Base-by-base conservation (phyloP, 1,140 invertebrate genomes). In the Halyomorpha halys region DNA sequence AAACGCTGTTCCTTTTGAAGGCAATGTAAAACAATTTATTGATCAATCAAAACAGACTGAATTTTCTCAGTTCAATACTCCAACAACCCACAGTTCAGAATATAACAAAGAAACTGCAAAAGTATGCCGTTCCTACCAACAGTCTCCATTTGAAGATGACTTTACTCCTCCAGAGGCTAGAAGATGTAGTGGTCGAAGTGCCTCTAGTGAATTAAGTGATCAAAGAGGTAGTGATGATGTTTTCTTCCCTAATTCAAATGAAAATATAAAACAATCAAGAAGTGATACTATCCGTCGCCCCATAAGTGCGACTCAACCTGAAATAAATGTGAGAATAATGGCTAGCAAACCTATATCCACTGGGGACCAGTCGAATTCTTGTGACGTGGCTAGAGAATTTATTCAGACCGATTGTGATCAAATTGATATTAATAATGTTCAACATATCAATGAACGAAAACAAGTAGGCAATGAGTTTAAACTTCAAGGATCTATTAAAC, bases 81-180 rank as follows among this genome's bases (percentile, higher is more conserved):
- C 27, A 5, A 15, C 62, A 21, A 2, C 18, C 15, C 21, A 19
- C 11, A 27, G 61, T 56, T 21, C 21, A 2, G n/a, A 51, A 25
- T 21, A 56, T 44, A 62, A 23, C 11, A 25, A 25, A 15, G 64
- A 45, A 23, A 47, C 54, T 56, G n/a, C 65, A 21, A 62, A 66
- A 51, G 14, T 15, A n/a, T 60, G n/a, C 44, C 18, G 65, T 30
- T 63, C 51, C n/a, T 66, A 81, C 63, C 72, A 78, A 3, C 77
- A 80, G 8, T 83, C 82, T 11, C 77, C 82, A 66, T 87, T 87
- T 76, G 85, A 88, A 70, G 86, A 87, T 70, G 85, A 87, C 72
- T 82, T 87, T 67, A 83, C 83, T 0, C 79, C 82, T 6, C 77
- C 76, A 9, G 75, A 78, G 1, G 78, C 69, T 8, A 66, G 68